These are phyloP conservation scores for Hestina assimilis DNA, from an alignment of 1,140 invertebrate species.

Conservation along the genomic window DNA sequence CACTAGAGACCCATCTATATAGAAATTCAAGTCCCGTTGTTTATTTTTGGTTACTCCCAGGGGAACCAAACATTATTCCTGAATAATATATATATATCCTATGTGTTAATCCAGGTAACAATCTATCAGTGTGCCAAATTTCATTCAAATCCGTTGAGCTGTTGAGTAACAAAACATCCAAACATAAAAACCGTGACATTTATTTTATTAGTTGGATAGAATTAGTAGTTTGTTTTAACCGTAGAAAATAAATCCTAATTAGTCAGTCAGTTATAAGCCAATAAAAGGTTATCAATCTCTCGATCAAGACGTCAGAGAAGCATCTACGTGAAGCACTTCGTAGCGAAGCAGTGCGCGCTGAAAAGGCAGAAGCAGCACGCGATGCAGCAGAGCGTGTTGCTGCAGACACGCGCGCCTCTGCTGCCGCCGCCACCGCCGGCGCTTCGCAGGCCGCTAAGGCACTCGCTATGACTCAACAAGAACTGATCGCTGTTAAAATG, in stretches of 20 bases:
- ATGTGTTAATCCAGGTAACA: no score
- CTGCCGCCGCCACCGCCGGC: conserved; percentile 48
- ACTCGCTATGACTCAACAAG: conserved; percentile 45
- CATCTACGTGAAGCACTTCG: conserved; percentile 51
- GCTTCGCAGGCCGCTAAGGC: conserved; percentile 43
- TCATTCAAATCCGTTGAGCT: no score
- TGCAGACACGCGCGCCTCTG: conserved; percentile 41
- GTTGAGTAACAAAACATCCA: no score
- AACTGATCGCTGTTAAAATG: conserved; percentile 48
- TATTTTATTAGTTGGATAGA: no score
- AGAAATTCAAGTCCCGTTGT: no score
- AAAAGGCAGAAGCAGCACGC: conserved; percentile 49
- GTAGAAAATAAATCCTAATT: conserved; percentile 4
- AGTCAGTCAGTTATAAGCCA: background rate
- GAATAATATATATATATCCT: no score
- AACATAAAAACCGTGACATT: no score
- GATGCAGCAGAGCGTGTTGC: conserved; percentile 43
- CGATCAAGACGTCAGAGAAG: conserved; percentile 44
- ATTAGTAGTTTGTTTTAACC: no score
- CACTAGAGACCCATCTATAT: no score
- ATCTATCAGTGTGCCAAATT: no score
- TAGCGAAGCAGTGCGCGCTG: conserved; percentile 46
- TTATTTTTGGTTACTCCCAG: no score
- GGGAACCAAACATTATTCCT: no score
- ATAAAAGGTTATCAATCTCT: background rate